phyloP scores from a whole-genome alignment of 1,140 invertebrate species.

The Formica selysi region DNA sequence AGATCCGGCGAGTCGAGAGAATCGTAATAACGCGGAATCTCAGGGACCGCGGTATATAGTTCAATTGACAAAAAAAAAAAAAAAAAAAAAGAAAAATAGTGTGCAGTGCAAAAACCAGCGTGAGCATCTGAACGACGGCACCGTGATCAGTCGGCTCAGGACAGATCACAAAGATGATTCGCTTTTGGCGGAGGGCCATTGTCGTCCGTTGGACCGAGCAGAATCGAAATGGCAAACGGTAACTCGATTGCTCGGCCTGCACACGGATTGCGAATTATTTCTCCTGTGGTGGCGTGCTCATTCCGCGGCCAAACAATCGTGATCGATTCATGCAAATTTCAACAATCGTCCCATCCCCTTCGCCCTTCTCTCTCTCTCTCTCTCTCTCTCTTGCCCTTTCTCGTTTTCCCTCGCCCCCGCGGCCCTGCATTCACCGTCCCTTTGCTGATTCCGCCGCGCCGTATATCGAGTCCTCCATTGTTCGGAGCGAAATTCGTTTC shows the following conservation, averaged over 20 bases:
- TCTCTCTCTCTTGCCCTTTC: slow-evolving; percentile 28
- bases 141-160: slow-evolving; percentile 73
- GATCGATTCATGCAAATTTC: slow-evolving; percentile 85
- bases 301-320: slow-evolving; percentile 83
- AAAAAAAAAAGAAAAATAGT: slow-evolving; percentile 34
- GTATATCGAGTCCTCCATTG: slow-evolving; percentile 82
- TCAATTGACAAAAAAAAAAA: slow-evolving; percentile 15
- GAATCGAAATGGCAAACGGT: slow-evolving; percentile 85
- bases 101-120: slow-evolving; percentile 34
- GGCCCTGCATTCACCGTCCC: slow-evolving; percentile 65
- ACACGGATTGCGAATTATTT: slow-evolving; percentile 84
- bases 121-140: slow-evolving; percentile 52
- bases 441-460: slow-evolving; percentile 75
- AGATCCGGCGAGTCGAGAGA: background rate
- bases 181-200: slow-evolving; percentile 83
- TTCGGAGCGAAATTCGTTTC: slow-evolving; percentile 78
- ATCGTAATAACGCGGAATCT: slow-evolving; percentile 8
- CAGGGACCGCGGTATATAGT: background rate
- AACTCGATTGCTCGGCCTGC: slow-evolving; percentile 83
- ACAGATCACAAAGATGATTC: slow-evolving; percentile 85
- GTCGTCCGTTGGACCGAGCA: slow-evolving; percentile 83
- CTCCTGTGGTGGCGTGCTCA: slow-evolving; percentile 81
- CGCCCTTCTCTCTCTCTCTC: slow-evolving; percentile 32
- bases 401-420: slow-evolving; percentile 47
- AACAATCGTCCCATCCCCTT: slow-evolving; percentile 79